Evolutionary conservation across 1,140 invertebrate species (phyloP).

Genomic region (Drosophila suzukii): DNA sequence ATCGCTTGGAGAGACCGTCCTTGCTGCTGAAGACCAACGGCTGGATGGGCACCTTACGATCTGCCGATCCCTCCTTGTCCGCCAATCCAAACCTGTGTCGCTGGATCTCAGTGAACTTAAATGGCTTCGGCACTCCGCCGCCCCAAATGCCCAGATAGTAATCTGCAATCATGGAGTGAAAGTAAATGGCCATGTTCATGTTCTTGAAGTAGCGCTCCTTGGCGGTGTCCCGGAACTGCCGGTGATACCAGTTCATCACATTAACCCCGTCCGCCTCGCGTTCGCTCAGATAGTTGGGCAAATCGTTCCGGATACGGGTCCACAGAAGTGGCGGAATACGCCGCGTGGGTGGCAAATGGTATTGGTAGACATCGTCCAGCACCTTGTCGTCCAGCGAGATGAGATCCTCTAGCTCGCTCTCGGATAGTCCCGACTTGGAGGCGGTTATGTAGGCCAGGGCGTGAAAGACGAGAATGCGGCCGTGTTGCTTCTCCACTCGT

Average conservation of each 20-base stretch:
- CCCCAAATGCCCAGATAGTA: constrained; percentile 99
- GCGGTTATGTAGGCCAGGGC: constrained; percentile 97
- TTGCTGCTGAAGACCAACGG: constrained; percentile 96
- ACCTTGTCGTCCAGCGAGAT: constrained; percentile 97
- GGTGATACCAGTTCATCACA: constrained; percentile 99
- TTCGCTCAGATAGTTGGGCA: constrained; percentile 98
- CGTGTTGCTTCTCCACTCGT: constrained; percentile 97
- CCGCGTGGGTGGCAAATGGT: constrained; percentile 97
- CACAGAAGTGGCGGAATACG: constrained; percentile 97
- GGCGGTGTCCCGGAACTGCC: constrained; percentile 97
- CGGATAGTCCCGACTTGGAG: constrained; percentile 95
- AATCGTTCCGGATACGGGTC: constrained; percentile 97
- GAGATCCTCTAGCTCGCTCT: constrained; percentile 97
- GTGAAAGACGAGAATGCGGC: constrained; percentile 95
- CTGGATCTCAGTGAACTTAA: constrained; percentile 98
- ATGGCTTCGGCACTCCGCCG: constrained; percentile 96
- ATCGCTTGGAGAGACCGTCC: constrained; percentile 93
- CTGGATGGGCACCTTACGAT: constrained; percentile 97
- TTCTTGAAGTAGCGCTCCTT: constrained; percentile 98
- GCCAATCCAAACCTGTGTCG: constrained; percentile 90
- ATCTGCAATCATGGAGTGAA: constrained; percentile 98
- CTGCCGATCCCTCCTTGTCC: constrained; percentile 96
- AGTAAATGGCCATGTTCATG: constrained; percentile 97
- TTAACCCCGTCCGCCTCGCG: constrained; percentile 98
- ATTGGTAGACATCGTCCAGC: constrained; percentile 99